Conservation (phyloP, 2,113 vertebrate species). For the Corvus moneduloides region DNA sequence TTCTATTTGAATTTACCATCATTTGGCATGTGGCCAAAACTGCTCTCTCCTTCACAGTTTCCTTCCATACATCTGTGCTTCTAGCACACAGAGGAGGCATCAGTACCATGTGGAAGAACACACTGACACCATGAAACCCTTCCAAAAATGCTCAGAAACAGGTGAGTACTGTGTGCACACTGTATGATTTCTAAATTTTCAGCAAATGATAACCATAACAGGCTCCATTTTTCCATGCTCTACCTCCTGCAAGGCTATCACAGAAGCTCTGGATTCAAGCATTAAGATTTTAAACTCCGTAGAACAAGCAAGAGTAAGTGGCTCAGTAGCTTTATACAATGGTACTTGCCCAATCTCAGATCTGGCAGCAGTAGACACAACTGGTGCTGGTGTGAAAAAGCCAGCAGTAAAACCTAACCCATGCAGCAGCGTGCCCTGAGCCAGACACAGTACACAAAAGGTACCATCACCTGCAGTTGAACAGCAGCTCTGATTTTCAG, state of each 20-base stretch:
- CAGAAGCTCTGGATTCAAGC: neutral
- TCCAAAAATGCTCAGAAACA: neutral
- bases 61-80: neutral
- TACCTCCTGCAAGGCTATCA: neutral
- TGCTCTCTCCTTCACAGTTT: neutral
- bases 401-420: accelerated
- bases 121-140: neutral
- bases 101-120: neutral
- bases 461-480: neutral
- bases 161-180: neutral
- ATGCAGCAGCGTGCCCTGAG: neutral
- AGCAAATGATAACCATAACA: neutral
- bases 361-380: neutral
- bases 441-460: neutral
- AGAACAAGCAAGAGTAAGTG: neutral
- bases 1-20: neutral
- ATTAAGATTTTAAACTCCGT: neutral
- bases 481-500: accelerated
- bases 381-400: neutral
- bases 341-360: neutral
- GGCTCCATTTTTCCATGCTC: neutral
- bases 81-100: neutral
- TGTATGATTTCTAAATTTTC: neutral
- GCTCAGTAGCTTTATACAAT: neutral
- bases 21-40: neutral